phyloP scores from a whole-genome alignment of 1,140 invertebrate species.

The Halyomorpha halys region DNA sequence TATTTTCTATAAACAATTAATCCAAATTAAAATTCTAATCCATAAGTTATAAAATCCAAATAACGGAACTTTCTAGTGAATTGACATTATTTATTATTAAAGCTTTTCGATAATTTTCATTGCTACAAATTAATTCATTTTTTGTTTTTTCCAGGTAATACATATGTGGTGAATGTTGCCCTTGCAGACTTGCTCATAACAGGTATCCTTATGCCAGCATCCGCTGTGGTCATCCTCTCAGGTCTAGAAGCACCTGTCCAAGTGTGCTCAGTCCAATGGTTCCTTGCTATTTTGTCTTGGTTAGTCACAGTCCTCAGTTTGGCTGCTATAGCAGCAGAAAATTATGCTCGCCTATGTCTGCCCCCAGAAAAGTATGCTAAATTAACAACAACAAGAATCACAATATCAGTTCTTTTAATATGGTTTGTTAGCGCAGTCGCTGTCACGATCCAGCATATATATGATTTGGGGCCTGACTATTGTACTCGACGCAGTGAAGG shows the following conservation, averaged over 20 bases:
- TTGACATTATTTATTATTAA: too few species aligned
- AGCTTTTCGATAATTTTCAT: too few species aligned
- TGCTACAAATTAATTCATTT: too few species aligned
- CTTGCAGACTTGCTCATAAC: conserved; percentile 63
- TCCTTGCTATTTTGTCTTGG: conserved; percentile 51
- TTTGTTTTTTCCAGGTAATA: conserved; percentile 48
- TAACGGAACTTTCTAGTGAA: too few species aligned
- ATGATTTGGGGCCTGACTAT: conserved; percentile 48
- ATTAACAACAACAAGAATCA: conserved; percentile 44
- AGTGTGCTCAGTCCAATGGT: conserved; percentile 57
- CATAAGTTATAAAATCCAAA: too few species aligned
- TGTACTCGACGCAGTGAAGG: conserved; percentile 42
- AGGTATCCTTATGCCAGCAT: conserved; percentile 56
- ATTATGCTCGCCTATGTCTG: conserved; percentile 48
- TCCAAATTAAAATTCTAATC: too few species aligned
- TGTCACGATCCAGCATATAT: conserved; percentile 42
- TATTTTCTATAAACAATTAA: too few species aligned
- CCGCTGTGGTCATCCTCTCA: conserved; percentile 56
- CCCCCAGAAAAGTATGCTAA: conserved; percentile 41
- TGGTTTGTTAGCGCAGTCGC: conserved; percentile 41
- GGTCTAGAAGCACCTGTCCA: conserved; percentile 47
- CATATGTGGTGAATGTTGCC: conserved; percentile 66
- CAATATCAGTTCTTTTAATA: conserved; percentile 40
- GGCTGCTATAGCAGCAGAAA: conserved; percentile 52
- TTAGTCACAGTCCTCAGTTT: conserved; percentile 54